Evolutionary conservation across 2,797 vertebrate species (phyloP).

Genomic region (Pagetopsis macropterus): DNA sequence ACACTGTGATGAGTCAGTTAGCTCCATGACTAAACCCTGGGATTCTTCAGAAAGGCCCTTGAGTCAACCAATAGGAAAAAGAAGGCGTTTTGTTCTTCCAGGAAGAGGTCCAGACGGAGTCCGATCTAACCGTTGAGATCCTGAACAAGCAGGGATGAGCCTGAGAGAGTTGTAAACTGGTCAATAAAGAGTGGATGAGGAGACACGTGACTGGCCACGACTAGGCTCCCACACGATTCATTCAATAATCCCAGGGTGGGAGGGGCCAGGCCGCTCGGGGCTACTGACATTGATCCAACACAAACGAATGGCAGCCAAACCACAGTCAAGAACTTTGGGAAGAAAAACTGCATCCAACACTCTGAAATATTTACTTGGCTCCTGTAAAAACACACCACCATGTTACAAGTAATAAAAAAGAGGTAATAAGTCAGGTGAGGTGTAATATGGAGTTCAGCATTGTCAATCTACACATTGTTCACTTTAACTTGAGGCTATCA

Average conservation of each 20-base stretch:
- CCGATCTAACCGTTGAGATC: conserved; percentile 25
- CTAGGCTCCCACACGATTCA: conserved; percentile 49
- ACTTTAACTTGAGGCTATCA: conserved; percentile 24
- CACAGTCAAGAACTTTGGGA: conserved; percentile 29
- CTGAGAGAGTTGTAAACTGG: conserved; percentile 44
- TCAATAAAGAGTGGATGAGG: conserved; percentile 64
- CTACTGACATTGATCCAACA: conserved; percentile 57
- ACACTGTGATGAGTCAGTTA: conserved; percentile 34
- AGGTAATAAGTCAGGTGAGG: neutral
- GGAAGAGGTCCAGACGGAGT: conserved; percentile 34
- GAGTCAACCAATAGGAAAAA: conserved; percentile 26
- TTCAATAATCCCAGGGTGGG: conserved; percentile 64
- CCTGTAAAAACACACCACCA: neutral
- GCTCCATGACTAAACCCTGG: conserved; percentile 40
- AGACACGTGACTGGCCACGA: conserved; percentile 54
- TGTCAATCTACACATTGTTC: conserved; percentile 14
- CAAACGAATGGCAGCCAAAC: conserved; percentile 43
- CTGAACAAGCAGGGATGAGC: conserved; percentile 58
- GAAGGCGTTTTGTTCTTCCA: conserved; percentile 26
- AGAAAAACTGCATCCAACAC: conserved; percentile 40
- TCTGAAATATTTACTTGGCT: conserved; percentile 7
- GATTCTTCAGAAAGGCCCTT: conserved; percentile 32
- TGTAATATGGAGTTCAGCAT: neutral
- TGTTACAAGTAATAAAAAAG: conserved; percentile 2
- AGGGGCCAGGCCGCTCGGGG: conserved; percentile 42